phyloP scores from a whole-genome alignment of 2,797 vertebrate genomes.

The Micromesistius poutassou region DNA sequence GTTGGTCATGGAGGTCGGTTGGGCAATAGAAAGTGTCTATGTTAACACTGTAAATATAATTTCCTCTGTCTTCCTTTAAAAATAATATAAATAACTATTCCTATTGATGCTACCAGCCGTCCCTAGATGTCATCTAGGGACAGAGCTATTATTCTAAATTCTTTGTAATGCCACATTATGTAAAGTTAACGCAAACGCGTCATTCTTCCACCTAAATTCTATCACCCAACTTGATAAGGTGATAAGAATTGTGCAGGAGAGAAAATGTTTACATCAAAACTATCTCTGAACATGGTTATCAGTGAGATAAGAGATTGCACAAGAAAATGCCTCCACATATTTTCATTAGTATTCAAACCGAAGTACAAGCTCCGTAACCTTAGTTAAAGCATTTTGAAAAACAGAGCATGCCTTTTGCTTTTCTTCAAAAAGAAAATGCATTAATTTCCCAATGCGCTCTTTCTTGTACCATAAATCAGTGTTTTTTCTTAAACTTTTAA shows the following conservation, averaged over 20 bases:
- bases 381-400: too few relatives aligned
- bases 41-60: not conserved
- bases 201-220: too few relatives aligned
- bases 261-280: not conserved
- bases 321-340: not conserved
- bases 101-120: too few relatives aligned
- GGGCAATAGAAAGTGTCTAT: not conserved
- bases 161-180: too few relatives aligned
- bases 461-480: too few relatives aligned
- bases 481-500: too few relatives aligned
- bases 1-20: not conserved
- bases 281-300: not conserved
- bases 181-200: too few relatives aligned
- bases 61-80: not conserved
- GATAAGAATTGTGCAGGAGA: not conserved
- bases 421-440: too few relatives aligned
- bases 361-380: not conserved
- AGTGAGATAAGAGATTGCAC: not conserved
- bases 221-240: not conserved
- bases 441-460: too few relatives aligned
- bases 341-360: not conserved
- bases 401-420: too few relatives aligned
- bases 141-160: too few relatives aligned
- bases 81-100: not conserved
- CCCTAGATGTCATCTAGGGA: too few relatives aligned